Conservation (phyloP, 2,888 invertebrate genomes). For the Eupeodes latifasciatus region DNA sequence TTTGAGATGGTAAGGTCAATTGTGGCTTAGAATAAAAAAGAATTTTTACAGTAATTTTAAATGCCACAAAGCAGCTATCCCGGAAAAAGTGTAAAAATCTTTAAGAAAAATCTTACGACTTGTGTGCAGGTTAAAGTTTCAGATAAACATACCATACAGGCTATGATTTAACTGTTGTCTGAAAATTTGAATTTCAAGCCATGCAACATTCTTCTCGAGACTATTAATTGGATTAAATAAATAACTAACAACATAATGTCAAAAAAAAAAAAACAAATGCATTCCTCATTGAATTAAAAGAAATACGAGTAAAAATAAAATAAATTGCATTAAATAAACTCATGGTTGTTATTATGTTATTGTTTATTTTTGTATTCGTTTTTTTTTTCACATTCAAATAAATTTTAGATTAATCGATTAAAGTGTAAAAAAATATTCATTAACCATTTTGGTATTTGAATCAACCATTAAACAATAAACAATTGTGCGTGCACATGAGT, state of each 20-base stretch:
- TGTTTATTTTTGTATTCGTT: not conserved
- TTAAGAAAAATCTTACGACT: too few relatives aligned
- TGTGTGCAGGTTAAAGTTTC: too few relatives aligned
- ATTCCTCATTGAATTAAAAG: slow-evolving; percentile 24
- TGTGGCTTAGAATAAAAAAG: too few relatives aligned
- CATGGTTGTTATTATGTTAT: not conserved
- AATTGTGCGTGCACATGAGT: slow-evolving; percentile 38
- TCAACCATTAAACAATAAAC: slow-evolving; percentile 55
- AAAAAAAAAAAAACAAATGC: not conserved
- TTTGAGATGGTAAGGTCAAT: too few relatives aligned
- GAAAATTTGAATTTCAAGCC: not conserved
- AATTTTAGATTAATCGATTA: slow-evolving; percentile 35
- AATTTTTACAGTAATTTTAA: too few relatives aligned
- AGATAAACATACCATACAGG: too few relatives aligned
- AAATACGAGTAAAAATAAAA: not conserved
- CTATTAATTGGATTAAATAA: slow-evolving; percentile 52
- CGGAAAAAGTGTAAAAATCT: too few relatives aligned
- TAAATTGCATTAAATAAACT: slow-evolving; percentile 5
- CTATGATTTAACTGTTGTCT: too few relatives aligned
- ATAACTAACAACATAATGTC: slow-evolving; percentile 8
- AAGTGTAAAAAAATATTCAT: slow-evolving; percentile 34
- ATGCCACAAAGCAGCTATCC: too few relatives aligned
- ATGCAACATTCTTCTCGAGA: not conserved
- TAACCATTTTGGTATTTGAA: slow-evolving; percentile 57
- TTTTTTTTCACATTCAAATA: not conserved